Evolutionary conservation across 2,888 invertebrate species (phyloP).

Genomic region (Nephrotoma guestfalica): DNA sequence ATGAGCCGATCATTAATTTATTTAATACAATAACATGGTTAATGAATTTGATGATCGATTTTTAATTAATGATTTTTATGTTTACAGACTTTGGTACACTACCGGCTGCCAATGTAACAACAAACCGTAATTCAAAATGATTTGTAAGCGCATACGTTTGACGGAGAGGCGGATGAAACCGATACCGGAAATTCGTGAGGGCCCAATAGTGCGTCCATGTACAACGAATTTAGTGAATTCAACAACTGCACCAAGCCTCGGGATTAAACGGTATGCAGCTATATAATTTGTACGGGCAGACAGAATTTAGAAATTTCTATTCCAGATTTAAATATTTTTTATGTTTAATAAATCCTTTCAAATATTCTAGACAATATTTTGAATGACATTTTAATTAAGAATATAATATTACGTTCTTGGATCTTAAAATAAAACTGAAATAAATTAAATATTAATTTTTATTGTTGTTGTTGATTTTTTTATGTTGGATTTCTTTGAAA

Average conservation of each 20-base stretch:
- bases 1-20: background rate
- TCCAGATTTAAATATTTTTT: background rate
- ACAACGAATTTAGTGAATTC: background rate
- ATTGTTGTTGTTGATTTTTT: background rate
- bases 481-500: background rate
- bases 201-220: conserved; percentile 8
- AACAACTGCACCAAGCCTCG: background rate
- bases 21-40: background rate
- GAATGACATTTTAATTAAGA: background rate
- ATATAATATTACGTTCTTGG: background rate
- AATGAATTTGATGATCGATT: background rate
- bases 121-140: background rate
- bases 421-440: background rate
- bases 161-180: conserved; percentile 3
- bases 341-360: background rate
- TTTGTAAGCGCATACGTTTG: conserved; percentile 5
- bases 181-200: background rate
- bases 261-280: background rate
- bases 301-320: too few relatives aligned
- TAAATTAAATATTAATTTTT: background rate
- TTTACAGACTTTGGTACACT: background rate
- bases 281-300: background rate
- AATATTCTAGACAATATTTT: background rate
- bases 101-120: background rate
- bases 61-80: background rate